Evolutionary conservation across 1,140 invertebrate genomes (phyloP).

Genomic region (Periplaneta americana): DNA sequence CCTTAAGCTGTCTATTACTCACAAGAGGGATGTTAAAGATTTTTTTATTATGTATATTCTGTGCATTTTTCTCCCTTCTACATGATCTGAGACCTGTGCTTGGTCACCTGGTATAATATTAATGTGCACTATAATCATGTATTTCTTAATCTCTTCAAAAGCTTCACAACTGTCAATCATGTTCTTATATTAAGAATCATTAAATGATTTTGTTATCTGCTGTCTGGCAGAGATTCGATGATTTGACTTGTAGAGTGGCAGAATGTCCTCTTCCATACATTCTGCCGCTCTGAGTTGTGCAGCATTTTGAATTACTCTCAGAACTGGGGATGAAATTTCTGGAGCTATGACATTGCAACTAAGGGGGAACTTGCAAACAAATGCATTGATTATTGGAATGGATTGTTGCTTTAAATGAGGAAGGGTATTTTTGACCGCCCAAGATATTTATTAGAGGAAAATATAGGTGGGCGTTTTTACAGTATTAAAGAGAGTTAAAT

Average conservation of each 20-base stretch:
- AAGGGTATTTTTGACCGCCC: conserved; percentile 8
- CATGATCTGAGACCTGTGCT: not conserved
- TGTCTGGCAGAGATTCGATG: not conserved
- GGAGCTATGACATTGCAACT: not conserved
- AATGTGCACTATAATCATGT: not conserved
- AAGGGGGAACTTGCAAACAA: not conserved
- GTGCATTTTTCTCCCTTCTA: not conserved
- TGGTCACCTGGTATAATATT: not conserved
- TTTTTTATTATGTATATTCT: not conserved
- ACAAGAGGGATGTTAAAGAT: not conserved
- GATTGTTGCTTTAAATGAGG: not conserved
- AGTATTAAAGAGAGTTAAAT: conserved; percentile 4
- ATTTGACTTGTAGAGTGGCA: not conserved
- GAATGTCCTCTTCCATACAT: not conserved
- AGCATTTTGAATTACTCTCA: not conserved
- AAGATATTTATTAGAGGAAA: not conserved
- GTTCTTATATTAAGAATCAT: not conserved
- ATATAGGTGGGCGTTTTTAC: conserved; percentile 1
- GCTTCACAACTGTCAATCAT: not conserved
- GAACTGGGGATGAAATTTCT: not conserved
- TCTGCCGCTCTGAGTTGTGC: not conserved
- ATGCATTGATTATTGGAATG: not conserved
- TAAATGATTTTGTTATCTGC: not conserved
- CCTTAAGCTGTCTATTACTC: not conserved
- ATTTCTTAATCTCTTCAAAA: not conserved